A percentile compares a stretch with the other conserved stretches of the same genome.
phyloP scores from a whole-genome alignment of 2,888 invertebrate genomes.

The Cryptocheilus praepositus region DNA sequence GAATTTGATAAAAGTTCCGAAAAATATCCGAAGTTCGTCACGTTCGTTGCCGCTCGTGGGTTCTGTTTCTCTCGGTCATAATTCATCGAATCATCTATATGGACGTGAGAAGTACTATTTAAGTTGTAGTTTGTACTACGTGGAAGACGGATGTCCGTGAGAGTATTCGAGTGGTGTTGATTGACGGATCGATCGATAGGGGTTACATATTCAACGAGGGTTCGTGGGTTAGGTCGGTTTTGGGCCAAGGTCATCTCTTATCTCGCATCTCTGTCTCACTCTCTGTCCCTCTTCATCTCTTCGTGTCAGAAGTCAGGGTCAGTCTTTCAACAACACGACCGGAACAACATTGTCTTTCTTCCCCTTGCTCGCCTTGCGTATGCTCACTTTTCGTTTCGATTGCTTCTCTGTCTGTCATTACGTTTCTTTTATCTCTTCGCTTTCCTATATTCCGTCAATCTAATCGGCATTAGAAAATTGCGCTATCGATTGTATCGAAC shows the following conservation, averaged over 20 bases:
- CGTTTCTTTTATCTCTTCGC: background rate
- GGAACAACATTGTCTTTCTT: too few relatives aligned
- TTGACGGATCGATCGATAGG: constrained; percentile 40
- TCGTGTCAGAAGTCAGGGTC: background rate
- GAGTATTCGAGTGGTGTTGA: constrained; percentile 34
- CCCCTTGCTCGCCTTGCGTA: too few relatives aligned
- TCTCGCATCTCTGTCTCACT: background rate
- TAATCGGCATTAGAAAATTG: constrained; percentile 34
- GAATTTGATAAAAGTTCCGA: too few relatives aligned
- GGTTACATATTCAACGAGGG: constrained; percentile 11
- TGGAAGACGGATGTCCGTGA: constrained; percentile 65
- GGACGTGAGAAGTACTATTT: constrained; percentile 48
- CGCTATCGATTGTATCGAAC: constrained; percentile 41
- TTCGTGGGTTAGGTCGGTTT: background rate
- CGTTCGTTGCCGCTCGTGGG: too few relatives aligned
- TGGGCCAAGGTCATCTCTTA: background rate
- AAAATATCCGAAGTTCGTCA: too few relatives aligned
- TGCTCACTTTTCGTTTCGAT: background rate
- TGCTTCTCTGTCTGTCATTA: background rate
- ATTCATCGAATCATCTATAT: constrained; percentile 35
- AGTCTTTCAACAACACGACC: too few relatives aligned
- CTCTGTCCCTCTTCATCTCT: background rate
- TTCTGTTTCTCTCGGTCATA: too few relatives aligned
- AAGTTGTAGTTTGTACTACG: constrained; percentile 64
- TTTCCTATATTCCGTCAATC: background rate